phyloP scores from a whole-genome alignment of 2,797 vertebrate species.

The Columba guinea region DNA sequence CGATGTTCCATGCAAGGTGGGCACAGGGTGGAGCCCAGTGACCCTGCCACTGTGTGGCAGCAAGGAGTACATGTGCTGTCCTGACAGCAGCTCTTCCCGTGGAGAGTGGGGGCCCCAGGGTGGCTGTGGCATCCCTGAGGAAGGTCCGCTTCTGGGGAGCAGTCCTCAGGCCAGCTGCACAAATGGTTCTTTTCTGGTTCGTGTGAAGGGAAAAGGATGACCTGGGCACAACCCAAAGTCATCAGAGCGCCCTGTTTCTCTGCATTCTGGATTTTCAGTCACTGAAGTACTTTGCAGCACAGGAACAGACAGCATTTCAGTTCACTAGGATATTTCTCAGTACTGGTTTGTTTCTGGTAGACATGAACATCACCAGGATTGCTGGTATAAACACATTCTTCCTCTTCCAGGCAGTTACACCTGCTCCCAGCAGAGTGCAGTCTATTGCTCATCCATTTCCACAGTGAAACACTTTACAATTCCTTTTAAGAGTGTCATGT shows the following conservation, averaged over 20 bases:
- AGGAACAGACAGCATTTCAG: not conserved
- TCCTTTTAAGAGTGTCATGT: not conserved
- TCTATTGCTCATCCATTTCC: not conserved
- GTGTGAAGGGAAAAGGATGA: not conserved
- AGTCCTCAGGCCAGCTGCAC: not conserved
- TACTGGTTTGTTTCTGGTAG: not conserved
- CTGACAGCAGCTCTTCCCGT: not conserved
- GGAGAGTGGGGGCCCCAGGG: accelerated
- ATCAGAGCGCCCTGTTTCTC: not conserved
- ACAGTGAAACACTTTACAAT: not conserved
- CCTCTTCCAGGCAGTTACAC: not conserved
- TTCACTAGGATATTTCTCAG: not conserved
- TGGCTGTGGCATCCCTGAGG: not conserved
- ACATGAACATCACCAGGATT: not conserved
- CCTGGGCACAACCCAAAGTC: not conserved
- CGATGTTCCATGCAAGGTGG: accelerated
- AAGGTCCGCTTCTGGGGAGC: not conserved
- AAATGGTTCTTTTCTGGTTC: not conserved
- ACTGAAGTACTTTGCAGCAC: not conserved
- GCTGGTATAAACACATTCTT: not conserved
- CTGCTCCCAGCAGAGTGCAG: not conserved
- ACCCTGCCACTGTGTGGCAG: not conserved
- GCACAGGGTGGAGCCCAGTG: accelerated
- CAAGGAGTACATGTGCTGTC: accelerated
- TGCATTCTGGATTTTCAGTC: not conserved